Conservation (phyloP, 2,888 invertebrate species). For the Trypoxylon attenuatum region DNA sequence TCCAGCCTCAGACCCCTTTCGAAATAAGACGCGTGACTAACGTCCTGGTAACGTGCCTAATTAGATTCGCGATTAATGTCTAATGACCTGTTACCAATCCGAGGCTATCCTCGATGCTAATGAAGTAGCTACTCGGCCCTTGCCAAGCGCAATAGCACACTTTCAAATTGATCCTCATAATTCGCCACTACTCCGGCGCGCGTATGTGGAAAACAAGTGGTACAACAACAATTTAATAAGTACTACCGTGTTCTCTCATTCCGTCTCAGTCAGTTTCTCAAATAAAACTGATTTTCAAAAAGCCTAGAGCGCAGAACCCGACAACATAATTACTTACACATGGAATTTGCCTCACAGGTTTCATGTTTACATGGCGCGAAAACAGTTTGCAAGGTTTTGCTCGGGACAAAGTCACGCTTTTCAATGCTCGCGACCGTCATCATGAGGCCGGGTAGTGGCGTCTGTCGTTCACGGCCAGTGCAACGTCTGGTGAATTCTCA, state of each 20-base stretch:
- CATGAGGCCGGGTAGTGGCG: no score
- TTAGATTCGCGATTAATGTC: slow-evolving; percentile 18
- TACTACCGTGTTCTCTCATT: no score
- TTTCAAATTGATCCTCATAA: background rate
- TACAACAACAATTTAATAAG: slow-evolving; percentile 1
- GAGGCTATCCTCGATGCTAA: background rate
- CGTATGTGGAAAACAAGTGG: no score
- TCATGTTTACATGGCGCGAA: no score
- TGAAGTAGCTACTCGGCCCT: background rate
- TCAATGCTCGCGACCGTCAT: no score
- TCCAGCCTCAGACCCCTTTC: slow-evolving; percentile 1
- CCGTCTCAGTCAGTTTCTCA: no score
- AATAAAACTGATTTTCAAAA: no score
- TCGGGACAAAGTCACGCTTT: slow-evolving; percentile 10
- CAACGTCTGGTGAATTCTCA: slow-evolving; percentile 48
- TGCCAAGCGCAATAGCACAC: background rate
- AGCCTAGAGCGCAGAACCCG: no score
- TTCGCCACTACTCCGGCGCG: background rate
- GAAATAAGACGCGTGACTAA: slow-evolving; percentile 22
- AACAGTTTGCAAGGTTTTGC: background rate
- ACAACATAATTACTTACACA: no score
- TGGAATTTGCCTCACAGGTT: no score
- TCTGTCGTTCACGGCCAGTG: no score
- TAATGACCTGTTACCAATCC: background rate
- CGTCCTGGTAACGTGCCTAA: slow-evolving; percentile 15